phyloP scores from a whole-genome alignment of 2,113 vertebrate genomes.

The Rhabdomys dilectus region DNA sequence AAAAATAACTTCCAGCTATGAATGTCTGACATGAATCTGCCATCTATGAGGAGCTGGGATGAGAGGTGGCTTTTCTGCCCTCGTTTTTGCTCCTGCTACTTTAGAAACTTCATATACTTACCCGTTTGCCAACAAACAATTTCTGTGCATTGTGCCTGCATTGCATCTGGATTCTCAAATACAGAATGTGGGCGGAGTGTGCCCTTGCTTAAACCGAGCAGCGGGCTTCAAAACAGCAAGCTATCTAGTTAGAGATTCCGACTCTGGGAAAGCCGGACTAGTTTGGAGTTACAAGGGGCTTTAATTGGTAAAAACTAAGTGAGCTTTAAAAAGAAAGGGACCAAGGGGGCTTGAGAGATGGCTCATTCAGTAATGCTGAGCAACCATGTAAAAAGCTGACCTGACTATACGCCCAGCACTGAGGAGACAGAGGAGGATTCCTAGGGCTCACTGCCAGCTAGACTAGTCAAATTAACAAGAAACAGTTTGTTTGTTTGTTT shows the following conservation, averaged over 20 bases:
- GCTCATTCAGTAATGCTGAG: neutral
- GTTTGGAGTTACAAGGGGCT: neutral
- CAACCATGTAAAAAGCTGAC: neutral
- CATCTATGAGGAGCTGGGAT: neutral
- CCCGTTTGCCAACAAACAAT: neutral
- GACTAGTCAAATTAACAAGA: neutral
- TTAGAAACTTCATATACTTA: neutral
- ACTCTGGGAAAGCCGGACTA: neutral
- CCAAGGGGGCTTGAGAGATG: neutral
- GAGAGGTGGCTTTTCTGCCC: neutral
- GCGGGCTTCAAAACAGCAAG: neutral
- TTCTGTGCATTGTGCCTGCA: neutral
- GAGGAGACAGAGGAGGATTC: neutral
- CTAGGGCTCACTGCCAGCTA: neutral
- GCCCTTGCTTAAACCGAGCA: neutral
- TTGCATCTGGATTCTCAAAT: neutral
- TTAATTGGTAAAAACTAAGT: neutral
- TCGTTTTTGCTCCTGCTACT: neutral
- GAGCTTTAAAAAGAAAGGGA: conserved; percentile 18
- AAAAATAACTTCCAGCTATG: neutral
- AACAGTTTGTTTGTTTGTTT: no score
- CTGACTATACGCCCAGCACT: neutral
- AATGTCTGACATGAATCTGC: neutral
- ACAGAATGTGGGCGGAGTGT: neutral
- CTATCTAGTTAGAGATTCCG: neutral